These are phyloP conservation scores for Rhabdomys pumilio DNA, from an alignment of 2,797 vertebrate species.

Conservation along the genomic window DNA sequence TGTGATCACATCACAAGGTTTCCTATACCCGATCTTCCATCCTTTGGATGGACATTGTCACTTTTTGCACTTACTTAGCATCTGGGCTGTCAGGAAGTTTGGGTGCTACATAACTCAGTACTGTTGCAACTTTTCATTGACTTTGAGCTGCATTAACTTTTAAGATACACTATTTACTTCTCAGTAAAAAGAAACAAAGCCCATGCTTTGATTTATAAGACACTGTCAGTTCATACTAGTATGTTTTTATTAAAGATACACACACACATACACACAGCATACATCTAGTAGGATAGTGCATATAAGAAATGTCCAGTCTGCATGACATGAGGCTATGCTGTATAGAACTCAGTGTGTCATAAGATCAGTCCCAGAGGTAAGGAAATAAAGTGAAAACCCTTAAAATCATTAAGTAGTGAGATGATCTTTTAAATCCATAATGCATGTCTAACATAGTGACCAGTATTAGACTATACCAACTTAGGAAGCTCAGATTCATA, in stretches of 20 bases:
- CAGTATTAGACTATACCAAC: background rate
- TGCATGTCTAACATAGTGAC: background rate
- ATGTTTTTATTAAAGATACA: too few relatives aligned
- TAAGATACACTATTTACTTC: background rate
- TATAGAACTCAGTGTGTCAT: background rate
- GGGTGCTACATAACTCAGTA: background rate
- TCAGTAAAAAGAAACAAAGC: background rate
- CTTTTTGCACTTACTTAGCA: background rate
- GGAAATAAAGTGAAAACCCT: conserved; percentile 43
- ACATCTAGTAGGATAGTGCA: background rate
- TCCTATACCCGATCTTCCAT: background rate
- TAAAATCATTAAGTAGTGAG: conserved; percentile 11
- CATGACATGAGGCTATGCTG: background rate
- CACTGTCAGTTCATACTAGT: background rate
- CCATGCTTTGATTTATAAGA: background rate
- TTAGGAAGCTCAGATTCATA: background rate
- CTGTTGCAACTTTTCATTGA: background rate
- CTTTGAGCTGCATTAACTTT: background rate
- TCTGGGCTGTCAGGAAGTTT: background rate
- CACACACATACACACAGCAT: background rate
- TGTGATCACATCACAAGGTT: background rate
- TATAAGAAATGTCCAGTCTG: background rate
- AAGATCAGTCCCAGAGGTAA: background rate
- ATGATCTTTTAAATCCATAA: background rate
- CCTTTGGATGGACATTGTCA: background rate